phyloP scores from a whole-genome alignment of 2,888 invertebrate genomes.

The Heliconius hortense region DNA sequence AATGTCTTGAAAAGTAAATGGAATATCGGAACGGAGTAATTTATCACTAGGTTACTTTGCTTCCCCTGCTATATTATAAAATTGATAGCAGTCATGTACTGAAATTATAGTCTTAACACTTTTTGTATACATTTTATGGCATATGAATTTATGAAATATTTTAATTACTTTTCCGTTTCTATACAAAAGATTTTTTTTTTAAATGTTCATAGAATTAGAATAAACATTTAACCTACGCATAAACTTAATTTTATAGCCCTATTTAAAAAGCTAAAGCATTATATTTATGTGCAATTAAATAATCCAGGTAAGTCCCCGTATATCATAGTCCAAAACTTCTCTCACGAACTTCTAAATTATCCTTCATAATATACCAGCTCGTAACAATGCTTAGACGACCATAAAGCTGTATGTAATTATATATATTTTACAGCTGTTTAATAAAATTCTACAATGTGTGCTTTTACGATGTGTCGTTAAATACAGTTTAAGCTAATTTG shows the following conservation, averaged over 20 bases:
- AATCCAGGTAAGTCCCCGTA: slow-evolving; percentile 9
- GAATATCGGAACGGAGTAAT: too few species aligned
- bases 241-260: background rate
- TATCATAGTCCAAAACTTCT: background rate
- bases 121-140: background rate
- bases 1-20: background rate
- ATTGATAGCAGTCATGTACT: too few species aligned
- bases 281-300: slow-evolving; percentile 6
- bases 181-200: background rate
- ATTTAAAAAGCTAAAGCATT: background rate
- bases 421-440: slow-evolving; percentile 54
- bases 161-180: background rate
- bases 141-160: background rate
- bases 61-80: too few species aligned
- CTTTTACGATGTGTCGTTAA: slow-evolving; percentile 46
- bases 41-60: background rate
- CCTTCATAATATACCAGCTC: slow-evolving; percentile 15
- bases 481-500: slow-evolving; percentile 18
- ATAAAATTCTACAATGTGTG: slow-evolving; percentile 53
- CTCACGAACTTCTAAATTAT: slow-evolving; percentile 20
- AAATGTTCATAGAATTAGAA: background rate
- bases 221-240: background rate
- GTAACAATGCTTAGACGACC: slow-evolving; percentile 47
- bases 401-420: slow-evolving; percentile 50
- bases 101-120: background rate